Base-by-base conservation (phyloP, 2,888 invertebrate species). In the Myathropa florea region DNA sequence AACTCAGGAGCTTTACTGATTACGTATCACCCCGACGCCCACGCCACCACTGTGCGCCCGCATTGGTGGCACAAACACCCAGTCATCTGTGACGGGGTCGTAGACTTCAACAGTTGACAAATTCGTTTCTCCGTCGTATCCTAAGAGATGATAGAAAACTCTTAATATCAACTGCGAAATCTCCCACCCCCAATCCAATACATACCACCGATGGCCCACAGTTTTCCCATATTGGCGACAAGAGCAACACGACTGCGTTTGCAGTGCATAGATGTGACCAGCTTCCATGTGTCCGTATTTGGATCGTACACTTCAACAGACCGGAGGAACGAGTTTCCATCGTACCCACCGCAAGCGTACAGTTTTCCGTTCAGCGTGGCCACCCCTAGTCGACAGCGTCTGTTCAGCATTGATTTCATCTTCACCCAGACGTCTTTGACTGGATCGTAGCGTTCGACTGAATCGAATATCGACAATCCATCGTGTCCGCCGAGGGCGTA, bases 21-120 rank as follows among this genome's bases (percentile, higher is more conserved):
- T 93, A 76, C 96, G 95, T 89, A 97, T 95, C 4, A 97, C 97
- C 0, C 97, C 97, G 26, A 97, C 96, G n/a, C 97, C 97, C 0
- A 97, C 97, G 0, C 97, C 97, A 0, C 97, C 97, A 91, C 97
- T 97, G 91, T 97, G 97, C 1, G 96, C 96, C 89, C 95, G 95
- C 97, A 97, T 97, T 0, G 96, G 94, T 2, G 96, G 94, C 18
- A 95, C 95, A 91, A 95, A 96, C 3, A 94, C 94, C 97, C 97
- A 97, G 26, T 93, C 93, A 91, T 97, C 95, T 4, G 93, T 93
- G 88, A 94, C 93, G 2, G 97, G 96, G 92, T 97, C 96, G 90
- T 97, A 97, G 10, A 96, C 95, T 92, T 97, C 97, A n/a, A 97
- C 96, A 0, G 96, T 95, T 9, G 96, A 95, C 14, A 97, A 93